These are phyloP conservation scores for Psilanteris sp. DNA, from an alignment of 1,140 invertebrate species.

Conservation along the genomic window DNA sequence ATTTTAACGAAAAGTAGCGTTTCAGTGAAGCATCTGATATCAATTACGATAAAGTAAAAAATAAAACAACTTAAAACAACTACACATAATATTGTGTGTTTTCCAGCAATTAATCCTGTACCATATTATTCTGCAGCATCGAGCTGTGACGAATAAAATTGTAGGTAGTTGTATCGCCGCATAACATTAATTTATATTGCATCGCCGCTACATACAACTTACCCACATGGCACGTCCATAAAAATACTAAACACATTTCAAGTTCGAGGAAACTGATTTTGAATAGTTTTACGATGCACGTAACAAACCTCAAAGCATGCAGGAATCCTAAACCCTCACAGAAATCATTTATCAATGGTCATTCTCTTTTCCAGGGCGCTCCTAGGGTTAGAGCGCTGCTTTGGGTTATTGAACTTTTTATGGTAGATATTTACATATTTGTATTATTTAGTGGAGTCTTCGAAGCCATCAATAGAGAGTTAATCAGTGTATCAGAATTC, in stretches of 20 bases:
- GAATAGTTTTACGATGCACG: not conserved
- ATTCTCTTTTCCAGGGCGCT: constrained; percentile 2
- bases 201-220: constrained; percentile 13
- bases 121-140: constrained; percentile 44
- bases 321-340: constrained; percentile 14
- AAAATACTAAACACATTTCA: constrained; percentile 29
- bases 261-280: constrained; percentile 21
- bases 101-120: constrained; percentile 40
- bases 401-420: constrained; percentile 40
- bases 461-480: no score
- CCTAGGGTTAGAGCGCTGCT: constrained; percentile 21
- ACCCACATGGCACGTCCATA: constrained; percentile 18
- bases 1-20: no score
- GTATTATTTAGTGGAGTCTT: no score
- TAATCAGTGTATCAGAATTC: no score
- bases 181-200: constrained; percentile 47
- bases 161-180: constrained; percentile 22
- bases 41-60: no score
- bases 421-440: constrained; percentile 32
- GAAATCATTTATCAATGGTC: constrained; percentile 31
- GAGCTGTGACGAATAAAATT: constrained; percentile 51
- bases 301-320: constrained; percentile 9
- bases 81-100: constrained; percentile 40
- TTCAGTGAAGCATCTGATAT: no score
- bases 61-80: no score